Evolutionary conservation across 2,113 vertebrate genomes (phyloP), one percentile per base, ranked within the genome.

Genomic region (Motacilla tschutschensis): DNA sequence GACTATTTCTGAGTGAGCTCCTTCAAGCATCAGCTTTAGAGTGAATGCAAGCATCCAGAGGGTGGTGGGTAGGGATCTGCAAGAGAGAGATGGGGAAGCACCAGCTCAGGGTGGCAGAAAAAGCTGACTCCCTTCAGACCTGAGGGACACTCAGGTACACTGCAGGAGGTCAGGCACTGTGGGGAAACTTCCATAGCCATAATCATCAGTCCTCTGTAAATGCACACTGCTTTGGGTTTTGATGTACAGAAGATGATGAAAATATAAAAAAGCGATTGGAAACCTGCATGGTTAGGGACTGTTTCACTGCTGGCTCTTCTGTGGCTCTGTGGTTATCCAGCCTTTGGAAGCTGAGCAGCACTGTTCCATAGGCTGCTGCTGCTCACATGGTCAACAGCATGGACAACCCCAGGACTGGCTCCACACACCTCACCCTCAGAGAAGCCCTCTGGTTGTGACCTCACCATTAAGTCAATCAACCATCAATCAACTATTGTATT

Each of bases 361-460:
- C n/a, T 80, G 38, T 10, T 35, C 31, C 31, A 19, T 1, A 17
- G 36, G 36, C 31, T 50, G 54, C 38, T 1, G 3, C 40, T 83
- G 33, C 31, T 63, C 2, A 0, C 25, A 67, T n/a, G 7, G 5
- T 5, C 3, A 0, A 28, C 17, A 58, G 21, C 47, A 55, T 0
- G 1, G 41, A 31, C 43, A 66, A 36, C 62, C 18, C 43, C 24
- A 43, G 38, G 41, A 40, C 14, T 17, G 7, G 24, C 43, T 79
- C 31, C 31, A 50, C 44, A 69, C 43, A 12, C 7, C 16, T 13
- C 24, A 55, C 20, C 26, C 41, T 67, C 54, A 59, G 48, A 82
- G 63, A 63, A 62, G 62, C 21, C 60, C 12, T 5, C 8, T 31
- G 31, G 54, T 41, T 69, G 10, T 8, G 35, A 47, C 24, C 1